Evolutionary conservation across 1,140 invertebrate genomes (phyloP).

Genomic region (Thaumatotibia leucotreta): DNA sequence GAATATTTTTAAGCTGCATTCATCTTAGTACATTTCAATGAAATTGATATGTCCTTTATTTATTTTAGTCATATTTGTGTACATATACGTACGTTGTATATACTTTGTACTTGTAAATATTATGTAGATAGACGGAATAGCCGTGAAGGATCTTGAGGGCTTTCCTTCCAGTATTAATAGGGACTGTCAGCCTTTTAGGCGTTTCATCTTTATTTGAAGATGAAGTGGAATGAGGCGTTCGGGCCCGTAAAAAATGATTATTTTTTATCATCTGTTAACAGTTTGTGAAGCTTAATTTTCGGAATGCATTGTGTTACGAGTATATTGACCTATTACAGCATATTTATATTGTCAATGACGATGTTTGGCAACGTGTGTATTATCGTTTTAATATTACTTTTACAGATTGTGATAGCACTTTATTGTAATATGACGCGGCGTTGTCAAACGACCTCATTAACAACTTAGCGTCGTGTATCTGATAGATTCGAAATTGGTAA

Average conservation of each 20-base stretch:
- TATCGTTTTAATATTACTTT: neutral
- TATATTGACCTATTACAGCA: neutral
- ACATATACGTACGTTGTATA: conserved; percentile 66
- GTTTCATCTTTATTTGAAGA: conserved; percentile 30
- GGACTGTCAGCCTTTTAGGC: conserved; percentile 47
- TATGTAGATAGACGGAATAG: conserved; percentile 44
- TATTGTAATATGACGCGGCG: neutral
- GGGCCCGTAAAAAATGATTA: neutral
- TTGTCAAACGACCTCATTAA: conserved; percentile 4
- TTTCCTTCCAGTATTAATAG: conserved; percentile 66
- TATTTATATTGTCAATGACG: neutral
- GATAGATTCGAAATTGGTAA: conserved; percentile 73
- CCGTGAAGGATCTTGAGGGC: conserved; percentile 29
- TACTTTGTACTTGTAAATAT: conserved; percentile 68
- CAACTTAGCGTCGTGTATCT: conserved; percentile 40
- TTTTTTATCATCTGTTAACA: conserved; percentile 11
- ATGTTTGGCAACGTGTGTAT: neutral
- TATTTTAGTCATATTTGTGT: conserved; percentile 63
- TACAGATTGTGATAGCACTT: conserved; percentile 7
- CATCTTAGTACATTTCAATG: conserved; percentile 50
- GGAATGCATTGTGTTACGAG: neutral
- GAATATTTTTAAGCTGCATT: conserved; percentile 32
- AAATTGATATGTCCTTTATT: conserved; percentile 68
- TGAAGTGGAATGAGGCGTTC: conserved; percentile 5
- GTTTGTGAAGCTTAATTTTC: conserved; percentile 11